A percentile compares a stretch with the other conserved stretches of the same genome.
phyloP scores from a whole-genome alignment of 2,797 vertebrate species.

The Chaunax sp. region DNA sequence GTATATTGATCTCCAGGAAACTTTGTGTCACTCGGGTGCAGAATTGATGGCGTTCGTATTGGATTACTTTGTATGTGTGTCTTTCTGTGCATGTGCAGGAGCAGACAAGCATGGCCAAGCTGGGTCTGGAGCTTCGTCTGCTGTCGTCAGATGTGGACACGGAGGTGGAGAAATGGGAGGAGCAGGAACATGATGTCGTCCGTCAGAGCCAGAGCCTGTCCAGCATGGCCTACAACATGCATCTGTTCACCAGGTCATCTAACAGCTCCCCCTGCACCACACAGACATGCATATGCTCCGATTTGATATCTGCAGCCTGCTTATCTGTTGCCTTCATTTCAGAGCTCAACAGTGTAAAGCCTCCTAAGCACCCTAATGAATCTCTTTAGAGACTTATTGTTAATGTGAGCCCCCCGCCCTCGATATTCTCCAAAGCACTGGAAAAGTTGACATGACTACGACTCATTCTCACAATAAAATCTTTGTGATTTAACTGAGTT shows the following conservation, averaged over 20 bases:
- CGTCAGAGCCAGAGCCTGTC: constrained; percentile 91
- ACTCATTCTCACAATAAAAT: constrained; percentile 42
- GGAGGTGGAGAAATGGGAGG: constrained; percentile 95
- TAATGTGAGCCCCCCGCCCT: constrained; percentile 38
- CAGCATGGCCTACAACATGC: constrained; percentile 94
- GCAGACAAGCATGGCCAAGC: constrained; percentile 92
- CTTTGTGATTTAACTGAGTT: constrained; percentile 6
- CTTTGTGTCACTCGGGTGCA: constrained; percentile 47
- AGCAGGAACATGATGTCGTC: constrained; percentile 92
- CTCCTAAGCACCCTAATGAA: constrained; percentile 37
- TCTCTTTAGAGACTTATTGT: constrained; percentile 47
- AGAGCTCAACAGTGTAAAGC: constrained; percentile 35
- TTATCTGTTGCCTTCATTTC: constrained; percentile 27
- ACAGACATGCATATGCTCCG: background rate
- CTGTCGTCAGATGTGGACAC: constrained; percentile 92
- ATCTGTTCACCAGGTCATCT: constrained; percentile 95
- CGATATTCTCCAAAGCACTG: constrained; percentile 40
- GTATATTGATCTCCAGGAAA: constrained; percentile 58
- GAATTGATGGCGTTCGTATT: constrained; percentile 51
- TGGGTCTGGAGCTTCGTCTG: constrained; percentile 93
- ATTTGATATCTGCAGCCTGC: constrained; percentile 4
- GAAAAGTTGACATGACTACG: constrained; percentile 12
- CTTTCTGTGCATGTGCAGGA: constrained; percentile 86
- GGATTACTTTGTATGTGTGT: no score
- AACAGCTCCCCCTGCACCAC: background rate